Conservation (phyloP, 2,113 vertebrate genomes). For the Meleagris gallopavo region DNA sequence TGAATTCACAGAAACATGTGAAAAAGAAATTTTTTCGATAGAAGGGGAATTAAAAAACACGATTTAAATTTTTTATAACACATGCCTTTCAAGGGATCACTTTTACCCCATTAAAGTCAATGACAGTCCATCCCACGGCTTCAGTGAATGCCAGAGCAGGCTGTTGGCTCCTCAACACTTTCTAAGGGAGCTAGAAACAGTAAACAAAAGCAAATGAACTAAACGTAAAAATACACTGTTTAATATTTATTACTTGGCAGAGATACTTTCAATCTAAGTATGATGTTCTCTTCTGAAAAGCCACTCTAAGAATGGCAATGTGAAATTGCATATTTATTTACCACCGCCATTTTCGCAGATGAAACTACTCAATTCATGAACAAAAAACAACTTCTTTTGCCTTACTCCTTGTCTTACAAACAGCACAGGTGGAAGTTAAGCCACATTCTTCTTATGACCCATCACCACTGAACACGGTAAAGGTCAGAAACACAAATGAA, state of each 20-base stretch:
- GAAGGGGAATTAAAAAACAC: neutral
- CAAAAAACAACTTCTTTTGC: neutral
- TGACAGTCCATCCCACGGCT: neutral
- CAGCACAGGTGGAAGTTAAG: neutral
- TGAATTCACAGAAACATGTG: neutral
- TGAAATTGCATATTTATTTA: neutral
- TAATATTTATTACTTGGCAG: neutral
- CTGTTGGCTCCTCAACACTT: neutral
- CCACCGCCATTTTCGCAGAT: neutral
- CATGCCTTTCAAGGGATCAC: neutral
- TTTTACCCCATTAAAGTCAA: neutral
- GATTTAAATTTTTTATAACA: neutral
- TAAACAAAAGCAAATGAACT: conserved; percentile 17
- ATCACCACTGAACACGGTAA: neutral
- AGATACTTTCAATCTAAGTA: neutral
- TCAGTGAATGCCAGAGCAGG: neutral
- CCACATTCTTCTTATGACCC: neutral
- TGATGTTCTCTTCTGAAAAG: neutral
- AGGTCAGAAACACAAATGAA: neutral
- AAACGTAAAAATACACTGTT: conserved; percentile 3
- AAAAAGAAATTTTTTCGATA: neutral
- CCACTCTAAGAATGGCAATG: neutral
- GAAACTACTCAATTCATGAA: neutral
- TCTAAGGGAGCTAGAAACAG: neutral
- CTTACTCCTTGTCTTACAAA: neutral